Percentiles rank a stretch among this genome's conserved stretches.
Conservation (phyloP, 1,140 invertebrate species). For the Drosophila fuyamai region DNA sequence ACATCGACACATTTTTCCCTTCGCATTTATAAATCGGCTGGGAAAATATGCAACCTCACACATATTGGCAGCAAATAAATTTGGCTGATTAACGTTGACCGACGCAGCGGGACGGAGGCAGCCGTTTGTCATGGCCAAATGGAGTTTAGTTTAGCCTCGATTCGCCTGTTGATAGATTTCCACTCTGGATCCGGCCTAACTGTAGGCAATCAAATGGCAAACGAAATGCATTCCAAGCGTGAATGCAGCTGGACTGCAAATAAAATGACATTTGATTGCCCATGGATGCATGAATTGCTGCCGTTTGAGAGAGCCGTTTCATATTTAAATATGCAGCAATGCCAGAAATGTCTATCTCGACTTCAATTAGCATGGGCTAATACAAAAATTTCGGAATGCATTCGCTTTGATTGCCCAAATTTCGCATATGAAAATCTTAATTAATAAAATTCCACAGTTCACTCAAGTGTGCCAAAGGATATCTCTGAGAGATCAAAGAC, state of each 20-base stretch:
- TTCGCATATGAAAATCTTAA: slow-evolving; percentile 20
- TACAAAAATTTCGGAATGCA: background rate
- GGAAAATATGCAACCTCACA: slow-evolving; percentile 51
- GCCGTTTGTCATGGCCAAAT: slow-evolving; percentile 19
- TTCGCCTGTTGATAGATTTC: slow-evolving; percentile 17
- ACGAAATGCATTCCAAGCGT: slow-evolving; percentile 22
- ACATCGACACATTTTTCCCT: slow-evolving; percentile 63
- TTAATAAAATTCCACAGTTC: slow-evolving; percentile 21
- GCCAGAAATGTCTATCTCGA: background rate
- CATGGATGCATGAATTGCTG: slow-evolving; percentile 38
- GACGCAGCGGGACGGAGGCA: background rate
- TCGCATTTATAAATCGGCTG: slow-evolving; percentile 49
- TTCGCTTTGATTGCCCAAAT: slow-evolving; percentile 4
- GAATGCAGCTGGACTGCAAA: slow-evolving; percentile 26
- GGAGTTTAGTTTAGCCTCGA: slow-evolving; percentile 22
- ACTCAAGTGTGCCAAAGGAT: background rate
- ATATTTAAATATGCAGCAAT: slow-evolving; percentile 36
- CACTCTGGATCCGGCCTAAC: slow-evolving; percentile 3
- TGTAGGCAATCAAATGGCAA: slow-evolving; percentile 28
- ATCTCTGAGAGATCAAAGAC: background rate
- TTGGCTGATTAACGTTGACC: slow-evolving; percentile 59
- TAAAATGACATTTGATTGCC: slow-evolving; percentile 46
- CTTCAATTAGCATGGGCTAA: slow-evolving; percentile 35
- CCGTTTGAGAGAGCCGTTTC: slow-evolving; percentile 5
- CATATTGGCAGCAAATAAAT: slow-evolving; percentile 58